Percentiles rank a stretch among this genome's conserved stretches.
Evolutionary conservation across 2,113 vertebrate species (phyloP).

Genomic region (Anser brachyrhynchus): DNA sequence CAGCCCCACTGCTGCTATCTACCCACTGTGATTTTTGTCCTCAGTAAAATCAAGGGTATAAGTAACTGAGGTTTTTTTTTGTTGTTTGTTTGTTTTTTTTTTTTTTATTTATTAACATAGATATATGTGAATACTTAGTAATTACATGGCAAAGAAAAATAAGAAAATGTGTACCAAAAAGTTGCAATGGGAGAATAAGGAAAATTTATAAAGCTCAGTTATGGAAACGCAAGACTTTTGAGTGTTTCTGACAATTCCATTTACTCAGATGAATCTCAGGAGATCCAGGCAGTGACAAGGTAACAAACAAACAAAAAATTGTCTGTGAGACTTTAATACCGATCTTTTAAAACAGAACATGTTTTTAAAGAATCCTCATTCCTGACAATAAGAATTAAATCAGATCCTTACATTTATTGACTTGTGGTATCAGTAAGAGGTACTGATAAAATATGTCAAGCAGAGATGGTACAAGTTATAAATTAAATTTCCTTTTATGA

Average conservation of each 20-base stretch:
- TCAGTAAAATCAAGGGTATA: neutral
- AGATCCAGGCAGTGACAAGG: neutral
- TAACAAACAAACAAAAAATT: neutral
- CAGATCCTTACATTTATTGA: slow-evolving; percentile 43
- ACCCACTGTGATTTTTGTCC: neutral
- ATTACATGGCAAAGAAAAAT: neutral
- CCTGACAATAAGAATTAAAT: slow-evolving; percentile 32
- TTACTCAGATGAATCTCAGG: slow-evolving; percentile 10
- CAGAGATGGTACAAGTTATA: neutral
- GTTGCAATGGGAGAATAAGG: neutral
- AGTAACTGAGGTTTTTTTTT: neutral
- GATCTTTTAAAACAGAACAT: slow-evolving; percentile 57
- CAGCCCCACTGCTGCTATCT: neutral
- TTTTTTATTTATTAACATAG: neutral
- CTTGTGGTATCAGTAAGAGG: neutral
- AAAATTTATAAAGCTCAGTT: neutral
- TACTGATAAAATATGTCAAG: slow-evolving; percentile 38
- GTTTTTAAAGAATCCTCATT: slow-evolving; percentile 33
- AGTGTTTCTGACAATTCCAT: neutral
- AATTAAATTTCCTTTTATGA: slow-evolving; percentile 24
- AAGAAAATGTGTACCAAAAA: neutral
- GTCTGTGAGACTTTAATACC: slow-evolving; percentile 46
- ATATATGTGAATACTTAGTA: neutral
- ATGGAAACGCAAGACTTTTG: neutral
- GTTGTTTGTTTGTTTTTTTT: neutral